These are phyloP conservation scores for Pogonocherus hispidulus DNA, from an alignment of 2,888 invertebrate genomes.

Conservation along the genomic window DNA sequence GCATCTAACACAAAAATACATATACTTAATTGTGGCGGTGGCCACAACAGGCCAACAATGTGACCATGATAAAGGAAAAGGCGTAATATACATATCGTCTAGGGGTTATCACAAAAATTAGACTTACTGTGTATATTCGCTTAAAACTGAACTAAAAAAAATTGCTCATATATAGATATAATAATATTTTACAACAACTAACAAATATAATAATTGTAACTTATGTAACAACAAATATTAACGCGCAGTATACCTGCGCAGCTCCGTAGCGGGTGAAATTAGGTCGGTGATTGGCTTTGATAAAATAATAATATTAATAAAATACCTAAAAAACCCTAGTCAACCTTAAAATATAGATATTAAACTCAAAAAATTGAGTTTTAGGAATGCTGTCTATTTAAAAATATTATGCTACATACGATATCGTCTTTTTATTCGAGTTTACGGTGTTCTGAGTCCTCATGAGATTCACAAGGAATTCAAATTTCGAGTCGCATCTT, in stretches of 20 bases:
- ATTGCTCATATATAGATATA: slow-evolving; percentile 14
- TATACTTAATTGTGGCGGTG: slow-evolving; percentile 13
- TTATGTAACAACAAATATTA: slow-evolving; percentile 14
- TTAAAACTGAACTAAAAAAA: background rate
- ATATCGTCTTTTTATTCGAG: no score
- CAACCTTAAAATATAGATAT: no score
- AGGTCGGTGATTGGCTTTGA: no score
- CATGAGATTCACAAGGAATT: no score
- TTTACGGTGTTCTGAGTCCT: no score
- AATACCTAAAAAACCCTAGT: no score
- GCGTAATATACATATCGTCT: slow-evolving; percentile 4
- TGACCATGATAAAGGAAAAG: background rate
- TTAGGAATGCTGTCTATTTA: no score
- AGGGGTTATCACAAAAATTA: slow-evolving; percentile 21
- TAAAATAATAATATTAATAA: no score
- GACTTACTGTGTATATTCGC: slow-evolving; percentile 12
- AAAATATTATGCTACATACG: no score
- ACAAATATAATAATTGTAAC: slow-evolving; percentile 1
- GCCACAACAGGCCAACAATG: background rate
- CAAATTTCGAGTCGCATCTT: no score
- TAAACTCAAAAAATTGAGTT: no score
- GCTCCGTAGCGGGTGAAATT: background rate
- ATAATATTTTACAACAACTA: slow-evolving; percentile 17
- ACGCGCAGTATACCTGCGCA: background rate
- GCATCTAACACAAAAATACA: slow-evolving; percentile 1